Evolutionary conservation across 2,888 invertebrate genomes (phyloP).

Genomic region (Euplexia lucipara): DNA sequence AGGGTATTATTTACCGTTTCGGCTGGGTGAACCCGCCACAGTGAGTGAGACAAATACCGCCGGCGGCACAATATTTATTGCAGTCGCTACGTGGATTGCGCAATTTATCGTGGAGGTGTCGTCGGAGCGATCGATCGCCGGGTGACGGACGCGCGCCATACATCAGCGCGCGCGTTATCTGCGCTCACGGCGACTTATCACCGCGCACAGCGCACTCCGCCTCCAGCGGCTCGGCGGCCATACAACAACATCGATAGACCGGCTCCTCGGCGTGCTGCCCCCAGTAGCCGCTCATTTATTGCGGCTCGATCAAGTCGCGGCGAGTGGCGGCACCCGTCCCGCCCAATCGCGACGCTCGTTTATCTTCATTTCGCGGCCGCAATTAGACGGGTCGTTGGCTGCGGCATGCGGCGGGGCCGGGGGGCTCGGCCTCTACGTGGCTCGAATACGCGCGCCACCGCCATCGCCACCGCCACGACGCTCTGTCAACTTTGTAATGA

Average conservation of each 20-base stretch:
- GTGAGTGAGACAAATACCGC: constrained; percentile 90
- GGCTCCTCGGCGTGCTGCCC: constrained; percentile 63
- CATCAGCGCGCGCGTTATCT: constrained; percentile 89
- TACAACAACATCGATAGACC: constrained; percentile 79
- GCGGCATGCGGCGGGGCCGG: constrained; percentile 75
- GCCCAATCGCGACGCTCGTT: constrained; percentile 92
- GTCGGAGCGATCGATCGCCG: constrained; percentile 87
- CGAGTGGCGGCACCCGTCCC: constrained; percentile 82
- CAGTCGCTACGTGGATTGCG: constrained; percentile 89
- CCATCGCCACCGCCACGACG: constrained; percentile 66
- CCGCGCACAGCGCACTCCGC: constrained; percentile 70
- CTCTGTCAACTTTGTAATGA: constrained; percentile 91
- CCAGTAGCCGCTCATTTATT: constrained; percentile 80
- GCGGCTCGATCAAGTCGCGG: constrained; percentile 79
- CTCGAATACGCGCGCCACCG: constrained; percentile 81
- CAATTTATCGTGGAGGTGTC: constrained; percentile 90
- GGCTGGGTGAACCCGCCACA: constrained; percentile 89
- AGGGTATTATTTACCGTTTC: constrained; percentile 91
- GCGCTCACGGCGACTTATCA: constrained; percentile 89
- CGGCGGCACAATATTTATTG: constrained; percentile 89
- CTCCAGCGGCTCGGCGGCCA: constrained; percentile 67
- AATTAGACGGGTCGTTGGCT: constrained; percentile 94
- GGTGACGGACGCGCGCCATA: constrained; percentile 87
- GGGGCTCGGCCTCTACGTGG: constrained; percentile 84
- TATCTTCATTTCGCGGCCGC: constrained; percentile 93